These are phyloP conservation scores for Tetramorium parvispinum DNA, from an alignment of 1,140 invertebrate species.

Conservation along the genomic window DNA sequence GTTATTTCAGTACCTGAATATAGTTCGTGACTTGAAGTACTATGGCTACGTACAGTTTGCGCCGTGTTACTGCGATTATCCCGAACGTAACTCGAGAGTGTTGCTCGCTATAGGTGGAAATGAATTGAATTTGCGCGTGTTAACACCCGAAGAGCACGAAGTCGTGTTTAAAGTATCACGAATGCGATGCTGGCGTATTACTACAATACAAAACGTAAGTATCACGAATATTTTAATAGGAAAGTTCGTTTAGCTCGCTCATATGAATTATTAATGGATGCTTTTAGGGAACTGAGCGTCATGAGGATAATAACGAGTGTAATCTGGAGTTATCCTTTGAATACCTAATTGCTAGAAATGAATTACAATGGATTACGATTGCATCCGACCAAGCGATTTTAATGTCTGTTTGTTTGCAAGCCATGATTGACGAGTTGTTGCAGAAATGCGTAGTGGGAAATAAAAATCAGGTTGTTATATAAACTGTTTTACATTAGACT, in stretches of 20 bases:
- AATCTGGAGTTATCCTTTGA: conserved; percentile 96
- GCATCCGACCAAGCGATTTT: conserved; percentile 96
- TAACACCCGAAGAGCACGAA: conserved; percentile 86
- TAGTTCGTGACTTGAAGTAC: conserved; percentile 92
- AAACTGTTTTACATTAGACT: conserved; percentile 50
- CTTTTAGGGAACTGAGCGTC: conserved; percentile 75
- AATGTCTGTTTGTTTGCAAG: conserved; percentile 97
- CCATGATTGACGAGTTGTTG: conserved; percentile 97
- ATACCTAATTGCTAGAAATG: conserved; percentile 97
- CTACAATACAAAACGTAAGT: conserved; percentile 92
- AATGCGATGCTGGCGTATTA: conserved; percentile 99
- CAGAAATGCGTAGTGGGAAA: conserved; percentile 90
- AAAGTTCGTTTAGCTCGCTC: conserved; percentile 21
- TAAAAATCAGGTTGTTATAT: conserved; percentile 79
- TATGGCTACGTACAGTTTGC: conserved; percentile 96
- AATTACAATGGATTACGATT: conserved; percentile 96
- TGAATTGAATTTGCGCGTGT: conserved; percentile 90
- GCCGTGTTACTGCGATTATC: conserved; percentile 92
- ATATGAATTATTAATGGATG: conserved; percentile 31
- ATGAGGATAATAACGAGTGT: conserved; percentile 77
- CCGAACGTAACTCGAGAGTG: conserved; percentile 88
- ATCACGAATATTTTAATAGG: not conserved
- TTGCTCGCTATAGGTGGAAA: conserved; percentile 91
- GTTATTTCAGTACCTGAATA: conserved; percentile 91
- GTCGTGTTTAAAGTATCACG: conserved; percentile 96